These are phyloP conservation scores for Salvelinus fontinalis DNA, from an alignment of 2,113 vertebrate species.

Conservation along the genomic window DNA sequence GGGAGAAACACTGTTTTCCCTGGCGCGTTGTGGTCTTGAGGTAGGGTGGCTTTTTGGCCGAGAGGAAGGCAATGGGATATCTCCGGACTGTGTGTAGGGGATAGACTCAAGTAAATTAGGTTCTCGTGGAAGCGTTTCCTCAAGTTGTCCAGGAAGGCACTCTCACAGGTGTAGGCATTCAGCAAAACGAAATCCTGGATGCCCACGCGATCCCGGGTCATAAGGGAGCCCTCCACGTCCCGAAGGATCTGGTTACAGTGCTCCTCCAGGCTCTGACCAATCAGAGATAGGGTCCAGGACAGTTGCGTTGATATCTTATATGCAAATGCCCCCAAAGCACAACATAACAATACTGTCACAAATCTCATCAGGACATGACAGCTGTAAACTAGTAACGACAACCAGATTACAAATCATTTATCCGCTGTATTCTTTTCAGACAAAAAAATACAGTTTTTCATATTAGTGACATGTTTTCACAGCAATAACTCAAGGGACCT, in stretches of 20 bases:
- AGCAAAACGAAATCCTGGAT: constrained; percentile 95
- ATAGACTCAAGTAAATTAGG: constrained; percentile 87
- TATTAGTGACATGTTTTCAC: constrained; percentile 78
- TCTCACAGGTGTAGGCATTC: constrained; percentile 89
- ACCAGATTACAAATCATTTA: neutral
- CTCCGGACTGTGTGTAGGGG: neutral
- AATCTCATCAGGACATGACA: neutral
- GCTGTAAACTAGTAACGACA: neutral
- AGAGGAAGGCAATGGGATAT: neutral
- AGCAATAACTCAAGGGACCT: constrained; percentile 45
- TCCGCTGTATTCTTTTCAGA: neutral
- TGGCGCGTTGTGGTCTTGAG: constrained; percentile 7
- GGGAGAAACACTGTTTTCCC: neutral
- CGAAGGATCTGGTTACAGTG: constrained; percentile 73
- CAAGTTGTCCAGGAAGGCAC: constrained; percentile 89
- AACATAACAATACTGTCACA: neutral
- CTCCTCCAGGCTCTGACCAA: constrained; percentile 78
- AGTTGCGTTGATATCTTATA: too few species aligned
- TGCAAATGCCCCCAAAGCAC: neutral
- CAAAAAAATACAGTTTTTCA: neutral
- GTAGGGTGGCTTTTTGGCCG: constrained; percentile 19
- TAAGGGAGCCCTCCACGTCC: constrained; percentile 89
- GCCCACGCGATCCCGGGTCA: constrained; percentile 89
- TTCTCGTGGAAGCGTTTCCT: constrained; percentile 91
- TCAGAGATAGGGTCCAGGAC: constrained; percentile 10